phyloP scores from a whole-genome alignment of 2,113 vertebrate genomes.

The Mobula birostris region DNA sequence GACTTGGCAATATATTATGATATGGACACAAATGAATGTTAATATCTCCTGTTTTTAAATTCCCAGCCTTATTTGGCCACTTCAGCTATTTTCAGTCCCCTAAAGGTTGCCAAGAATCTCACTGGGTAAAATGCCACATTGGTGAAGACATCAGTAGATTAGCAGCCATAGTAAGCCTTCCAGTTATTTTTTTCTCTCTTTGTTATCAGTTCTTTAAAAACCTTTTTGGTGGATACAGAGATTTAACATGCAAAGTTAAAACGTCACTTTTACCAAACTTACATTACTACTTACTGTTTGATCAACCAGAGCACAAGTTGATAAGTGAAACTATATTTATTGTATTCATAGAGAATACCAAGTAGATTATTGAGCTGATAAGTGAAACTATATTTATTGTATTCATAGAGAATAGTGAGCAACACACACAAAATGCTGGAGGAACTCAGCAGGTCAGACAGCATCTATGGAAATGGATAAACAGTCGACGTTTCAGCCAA shows the following conservation, averaged over 20 bases:
- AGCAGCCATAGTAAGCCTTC: neutral
- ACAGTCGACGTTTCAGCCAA: too few species aligned
- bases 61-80: slow-evolving; percentile 67
- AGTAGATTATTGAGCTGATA: neutral
- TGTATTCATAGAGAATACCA: neutral
- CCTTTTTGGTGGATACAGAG: neutral
- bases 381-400: neutral
- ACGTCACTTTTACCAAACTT: neutral
- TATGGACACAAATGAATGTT: slow-evolving; percentile 58
- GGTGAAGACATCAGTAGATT: slow-evolving; percentile 48
- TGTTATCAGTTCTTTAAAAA: neutral
- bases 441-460: too few species aligned
- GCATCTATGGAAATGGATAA: too few species aligned
- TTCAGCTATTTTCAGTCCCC: slow-evolving; percentile 47
- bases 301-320: neutral
- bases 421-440: too few species aligned
- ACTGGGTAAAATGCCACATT: slow-evolving; percentile 64
- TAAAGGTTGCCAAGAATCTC: slow-evolving; percentile 58
- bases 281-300: neutral
- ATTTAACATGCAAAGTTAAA: neutral
- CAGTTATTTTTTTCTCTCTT: neutral
- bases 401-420: neutral
- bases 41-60: slow-evolving; percentile 61
- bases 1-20: slow-evolving; percentile 56
- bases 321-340: neutral